Base-by-base conservation (phyloP, 2,888 invertebrate species). In the Dryomyza anilis region DNA sequence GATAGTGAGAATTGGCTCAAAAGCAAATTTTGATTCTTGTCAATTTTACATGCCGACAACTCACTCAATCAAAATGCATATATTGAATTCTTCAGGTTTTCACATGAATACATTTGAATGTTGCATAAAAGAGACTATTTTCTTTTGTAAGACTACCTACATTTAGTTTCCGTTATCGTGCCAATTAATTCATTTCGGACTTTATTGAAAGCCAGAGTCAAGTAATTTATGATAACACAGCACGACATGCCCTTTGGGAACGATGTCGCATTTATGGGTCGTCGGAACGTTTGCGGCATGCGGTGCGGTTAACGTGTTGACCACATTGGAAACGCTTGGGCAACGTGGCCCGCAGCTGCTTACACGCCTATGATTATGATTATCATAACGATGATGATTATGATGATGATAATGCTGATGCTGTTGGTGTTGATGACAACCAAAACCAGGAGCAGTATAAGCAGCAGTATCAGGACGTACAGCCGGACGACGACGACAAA, bases 161-260 rank as follows among this genome's bases (percentile, higher is more conserved):
- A 6, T 50, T 21, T 25, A 25, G n/a, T 21, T n/a, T 21, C n/a
- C 55, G 60, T 70, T 68, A 70, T 66, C 66, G 67, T 68, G 70
- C 69, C 69, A 71, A 69, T 69, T 69, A 71, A 64, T 66, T 69
- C 46, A 66, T 64, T 59, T 64, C 21, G 62, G 63, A 67, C 66
- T 68, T 69, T 69, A 70, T 71, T 68, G 66, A 67, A 70, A 68
- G 61, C 64, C 69, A 27, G 43, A 53, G 59, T 53, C 53, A 45
- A 53, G 23, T 59, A 64, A 64, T 59, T 59, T 60, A 64, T 60
- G 59, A 52, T n/a, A 29, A 50, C 45, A 21, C 21, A 25, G 27
- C 23, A 45, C 21, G 57, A 29, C 25, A 56, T 33, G n/a, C 63
- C 27, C 43, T 16, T 21, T 14, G 30, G 21, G 16, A n/a, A n/a